phyloP scores from a whole-genome alignment of 1,140 invertebrate species.

The Zelostemma sp. region DNA sequence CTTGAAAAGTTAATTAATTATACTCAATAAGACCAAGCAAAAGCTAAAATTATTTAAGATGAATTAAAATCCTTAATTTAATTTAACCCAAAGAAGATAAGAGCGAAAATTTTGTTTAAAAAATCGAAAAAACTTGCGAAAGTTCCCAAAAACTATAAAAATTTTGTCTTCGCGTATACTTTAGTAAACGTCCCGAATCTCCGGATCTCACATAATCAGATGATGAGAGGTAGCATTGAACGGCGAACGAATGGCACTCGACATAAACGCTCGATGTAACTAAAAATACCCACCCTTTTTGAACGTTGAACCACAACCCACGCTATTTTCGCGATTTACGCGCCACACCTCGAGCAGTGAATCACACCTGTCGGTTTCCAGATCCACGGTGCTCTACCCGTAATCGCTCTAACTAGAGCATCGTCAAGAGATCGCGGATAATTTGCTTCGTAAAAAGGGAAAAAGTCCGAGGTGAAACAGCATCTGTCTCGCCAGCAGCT shows the following conservation, averaged over 20 bases:
- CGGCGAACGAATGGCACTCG: constrained; percentile 8
- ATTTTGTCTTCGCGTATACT: no score
- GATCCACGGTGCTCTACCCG: constrained; percentile 24
- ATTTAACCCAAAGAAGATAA: background rate
- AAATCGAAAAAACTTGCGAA: background rate
- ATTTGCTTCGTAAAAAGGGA: constrained; percentile 37
- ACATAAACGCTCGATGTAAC: constrained; percentile 24
- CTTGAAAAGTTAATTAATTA: no score
- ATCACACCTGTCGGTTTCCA: constrained; percentile 52
- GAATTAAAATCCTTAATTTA: background rate
- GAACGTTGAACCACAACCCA: constrained; percentile 31
- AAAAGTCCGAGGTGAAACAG: constrained; percentile 37
- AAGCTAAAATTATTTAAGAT: no score
- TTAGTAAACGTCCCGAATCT: background rate
- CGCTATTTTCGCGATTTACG: constrained; percentile 34
- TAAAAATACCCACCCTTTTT: constrained; percentile 19
- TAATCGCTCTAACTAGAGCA: constrained; percentile 52
- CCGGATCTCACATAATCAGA: background rate
- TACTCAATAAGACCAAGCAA: no score
- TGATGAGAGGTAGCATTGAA: background rate
- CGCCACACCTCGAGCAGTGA: constrained; percentile 55
- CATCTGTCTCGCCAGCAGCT: constrained; percentile 8
- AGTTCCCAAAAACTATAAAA: no score
- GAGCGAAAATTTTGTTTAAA: no score
- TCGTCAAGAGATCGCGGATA: constrained; percentile 47